Percentiles rank a stretch among this genome's conserved stretches.
phyloP scores from a whole-genome alignment of 2,888 invertebrate genomes.

The Rhyacophila evoluta region DNA sequence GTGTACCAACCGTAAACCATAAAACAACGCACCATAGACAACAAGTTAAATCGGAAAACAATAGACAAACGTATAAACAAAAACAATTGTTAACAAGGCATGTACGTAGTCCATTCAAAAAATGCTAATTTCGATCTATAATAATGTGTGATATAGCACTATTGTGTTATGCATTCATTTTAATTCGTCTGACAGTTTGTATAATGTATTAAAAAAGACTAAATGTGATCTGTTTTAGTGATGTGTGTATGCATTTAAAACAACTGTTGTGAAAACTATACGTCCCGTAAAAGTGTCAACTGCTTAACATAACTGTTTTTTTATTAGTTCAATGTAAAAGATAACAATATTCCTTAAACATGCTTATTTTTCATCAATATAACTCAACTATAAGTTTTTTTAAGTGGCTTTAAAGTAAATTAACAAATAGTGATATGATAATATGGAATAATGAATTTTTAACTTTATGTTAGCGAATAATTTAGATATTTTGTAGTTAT shows the following conservation, averaged over 20 bases:
- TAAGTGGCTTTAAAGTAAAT: too few relatives aligned
- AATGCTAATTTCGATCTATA: background rate
- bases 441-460: too few relatives aligned
- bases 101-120: background rate
- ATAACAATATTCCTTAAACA: too few relatives aligned
- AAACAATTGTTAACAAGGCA: conserved; percentile 22
- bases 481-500: too few relatives aligned
- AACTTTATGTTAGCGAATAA: too few relatives aligned
- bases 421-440: too few relatives aligned
- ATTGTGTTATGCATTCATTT: background rate
- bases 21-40: background rate
- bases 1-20: background rate
- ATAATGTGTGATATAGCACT: background rate
- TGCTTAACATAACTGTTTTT: too few relatives aligned
- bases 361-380: too few relatives aligned
- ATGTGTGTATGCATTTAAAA: background rate
- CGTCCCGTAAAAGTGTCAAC: too few relatives aligned
- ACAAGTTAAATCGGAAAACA: background rate
- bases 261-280: background rate
- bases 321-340: too few relatives aligned
- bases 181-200: background rate
- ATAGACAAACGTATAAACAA: background rate
- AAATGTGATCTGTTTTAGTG: background rate
- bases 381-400: too few relatives aligned
- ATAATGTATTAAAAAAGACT: background rate